These are phyloP conservation scores for Salvelinus sp. DNA, from an alignment of 2,113 vertebrate genomes.

Conservation along the genomic window DNA sequence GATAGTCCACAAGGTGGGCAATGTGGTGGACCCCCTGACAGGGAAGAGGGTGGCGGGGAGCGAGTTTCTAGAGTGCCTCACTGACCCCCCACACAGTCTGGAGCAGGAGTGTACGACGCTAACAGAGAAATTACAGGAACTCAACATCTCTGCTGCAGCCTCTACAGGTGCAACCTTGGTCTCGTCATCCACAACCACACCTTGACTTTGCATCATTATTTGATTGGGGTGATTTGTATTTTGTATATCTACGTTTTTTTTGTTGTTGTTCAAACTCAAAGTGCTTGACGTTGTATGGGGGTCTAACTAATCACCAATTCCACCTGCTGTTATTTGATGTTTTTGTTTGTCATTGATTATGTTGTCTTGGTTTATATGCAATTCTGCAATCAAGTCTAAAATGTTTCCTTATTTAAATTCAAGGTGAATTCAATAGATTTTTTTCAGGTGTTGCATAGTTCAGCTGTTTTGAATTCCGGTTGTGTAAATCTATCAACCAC, in stretches of 20 bases:
- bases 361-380: not conserved
- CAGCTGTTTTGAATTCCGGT: not conserved
- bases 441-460: not conserved
- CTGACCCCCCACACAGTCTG: slow-evolving; percentile 60
- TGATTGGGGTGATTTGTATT: not conserved
- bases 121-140: slow-evolving; percentile 78
- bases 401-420: not conserved
- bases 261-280: not conserved
- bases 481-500: not conserved
- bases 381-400: not conserved
- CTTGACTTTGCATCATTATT: slow-evolving; percentile 8
- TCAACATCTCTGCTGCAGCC: slow-evolving; percentile 67
- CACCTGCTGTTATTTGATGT: not conserved
- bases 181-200: slow-evolving; percentile 15
- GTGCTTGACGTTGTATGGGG: not conserved
- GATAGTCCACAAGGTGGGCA: slow-evolving; percentile 93
- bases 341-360: not conserved
- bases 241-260: not conserved
- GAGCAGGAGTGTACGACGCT: slow-evolving; percentile 55
- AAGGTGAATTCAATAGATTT: not conserved
- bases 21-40: slow-evolving; percentile 88
- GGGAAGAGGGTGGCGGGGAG: slow-evolving; percentile 85
- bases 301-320: not conserved
- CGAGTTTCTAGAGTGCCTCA: slow-evolving; percentile 79
- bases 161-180: slow-evolving; percentile 14